Evolutionary conservation across 2,888 invertebrate species (phyloP).

Genomic region (Latheticus oryzae): DNA sequence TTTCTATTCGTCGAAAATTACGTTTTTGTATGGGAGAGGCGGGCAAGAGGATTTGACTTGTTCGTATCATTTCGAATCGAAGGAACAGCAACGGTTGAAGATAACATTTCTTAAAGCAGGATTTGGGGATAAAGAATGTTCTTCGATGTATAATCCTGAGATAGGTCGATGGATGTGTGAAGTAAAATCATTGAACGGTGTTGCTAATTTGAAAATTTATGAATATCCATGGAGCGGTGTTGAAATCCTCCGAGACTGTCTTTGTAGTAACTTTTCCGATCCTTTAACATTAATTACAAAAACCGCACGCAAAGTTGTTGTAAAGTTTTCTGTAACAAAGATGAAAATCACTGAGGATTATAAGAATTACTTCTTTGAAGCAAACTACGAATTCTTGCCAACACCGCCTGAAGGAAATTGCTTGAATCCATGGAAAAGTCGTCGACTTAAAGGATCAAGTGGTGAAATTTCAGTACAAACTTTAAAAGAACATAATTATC

Average conservation of each 20-base stretch:
- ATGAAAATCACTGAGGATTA: constrained; percentile 88
- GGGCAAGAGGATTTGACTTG: constrained; percentile 82
- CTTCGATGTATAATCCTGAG: constrained; percentile 74
- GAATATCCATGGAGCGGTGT: constrained; percentile 79
- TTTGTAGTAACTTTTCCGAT: constrained; percentile 78
- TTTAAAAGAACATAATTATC: constrained; percentile 66
- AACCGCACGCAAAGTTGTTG: constrained; percentile 77
- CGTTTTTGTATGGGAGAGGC: constrained; percentile 85
- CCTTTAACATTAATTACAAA: constrained; percentile 75
- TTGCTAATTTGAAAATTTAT: constrained; percentile 66
- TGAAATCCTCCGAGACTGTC: constrained; percentile 77
- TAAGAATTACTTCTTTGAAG: constrained; percentile 82
- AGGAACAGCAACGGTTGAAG: constrained; percentile 76
- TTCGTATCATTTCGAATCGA: constrained; percentile 80
- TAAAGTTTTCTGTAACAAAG: constrained; percentile 79
- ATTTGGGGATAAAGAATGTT: constrained; percentile 77
- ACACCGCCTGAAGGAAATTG: constrained; percentile 71
- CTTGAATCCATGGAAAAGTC: constrained; percentile 74
- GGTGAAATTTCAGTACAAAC: constrained; percentile 75
- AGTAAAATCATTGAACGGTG: constrained; percentile 58
- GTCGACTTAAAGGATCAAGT: constrained; percentile 76
- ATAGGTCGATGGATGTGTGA: constrained; percentile 79
- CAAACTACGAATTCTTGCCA: constrained; percentile 76
- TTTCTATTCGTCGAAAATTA: constrained; percentile 82
- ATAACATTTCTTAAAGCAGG: constrained; percentile 76